Percentiles rank a stretch among this genome's conserved stretches.
Evolutionary conservation across 2,113 vertebrate species (phyloP).

Genomic region (Regulus satrapa): DNA sequence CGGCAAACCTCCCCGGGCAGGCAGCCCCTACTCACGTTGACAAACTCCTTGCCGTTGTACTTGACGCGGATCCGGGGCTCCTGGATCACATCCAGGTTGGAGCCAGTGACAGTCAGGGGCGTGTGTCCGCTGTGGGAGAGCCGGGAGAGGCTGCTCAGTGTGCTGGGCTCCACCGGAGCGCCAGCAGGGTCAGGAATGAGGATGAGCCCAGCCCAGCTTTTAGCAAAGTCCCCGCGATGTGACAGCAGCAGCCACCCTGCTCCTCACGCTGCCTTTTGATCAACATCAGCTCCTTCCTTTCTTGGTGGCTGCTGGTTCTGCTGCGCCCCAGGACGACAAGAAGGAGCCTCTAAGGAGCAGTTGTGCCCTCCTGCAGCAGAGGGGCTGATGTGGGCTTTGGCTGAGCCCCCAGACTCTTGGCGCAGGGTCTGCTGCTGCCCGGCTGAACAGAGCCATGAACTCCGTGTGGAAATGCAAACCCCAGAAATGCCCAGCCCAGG

Average conservation of each 20-base stretch:
- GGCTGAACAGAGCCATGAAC: not conserved
- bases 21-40: slow-evolving; percentile 83
- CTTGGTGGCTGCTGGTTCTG: not conserved
- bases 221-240: not conserved
- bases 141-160: not conserved
- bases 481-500: not conserved
- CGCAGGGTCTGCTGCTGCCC: not conserved
- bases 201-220: not conserved
- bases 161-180: not conserved
- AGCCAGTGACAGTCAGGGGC: slow-evolving; percentile 88
- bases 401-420: not conserved
- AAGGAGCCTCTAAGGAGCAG: not conserved
- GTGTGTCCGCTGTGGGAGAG: slow-evolving; percentile 86
- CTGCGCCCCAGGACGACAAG: not conserved
- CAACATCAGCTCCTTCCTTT: not conserved
- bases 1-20: rapidly evolving
- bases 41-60: slow-evolving; percentile 88
- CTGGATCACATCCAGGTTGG: slow-evolving; percentile 94
- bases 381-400: not conserved
- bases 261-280: not conserved
- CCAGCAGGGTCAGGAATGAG: rapidly evolving
- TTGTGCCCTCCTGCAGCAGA: slow-evolving; percentile 4
- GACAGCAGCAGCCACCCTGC: not conserved
- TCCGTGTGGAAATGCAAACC: not conserved
- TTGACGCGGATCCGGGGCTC: slow-evolving; percentile 93